Evolutionary conservation across 2,113 vertebrate species (phyloP), one percentile per base, ranked within the genome.

Genomic region (Antennarius striatus): DNA sequence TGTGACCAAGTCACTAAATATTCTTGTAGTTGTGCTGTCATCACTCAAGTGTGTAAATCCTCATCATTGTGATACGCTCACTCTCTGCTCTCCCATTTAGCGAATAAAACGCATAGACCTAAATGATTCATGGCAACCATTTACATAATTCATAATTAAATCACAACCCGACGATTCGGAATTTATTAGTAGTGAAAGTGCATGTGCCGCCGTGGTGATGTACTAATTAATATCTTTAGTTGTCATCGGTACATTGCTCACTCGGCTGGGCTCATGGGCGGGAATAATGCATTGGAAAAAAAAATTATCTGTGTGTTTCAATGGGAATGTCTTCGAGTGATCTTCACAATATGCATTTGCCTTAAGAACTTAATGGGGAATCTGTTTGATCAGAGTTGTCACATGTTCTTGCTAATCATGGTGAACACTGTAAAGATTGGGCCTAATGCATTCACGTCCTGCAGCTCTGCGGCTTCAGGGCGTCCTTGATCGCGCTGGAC

Each of bases 111-210:
- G 88, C 87, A 90, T 86, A 53, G 84, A 62, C 53, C 63, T 86
- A 91, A 95, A 95, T 94, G 89, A 94, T 94, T 94, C 92, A 95
- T 94, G 87, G 88, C 91, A 90, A 81, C 75, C 87, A 90, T 93
- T 94, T 93, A 92, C 91, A 95, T 94, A 95, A 94, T 95, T 93
- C 88, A 94, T 95, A 94, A 95, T 95, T 95, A 95, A 95, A 95
- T 95, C 92, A 93, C 91, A 90, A 91, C 47, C 86, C 86, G 91
- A 93, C 92, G 94, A 86, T 89, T 90, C 90, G 93, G 94, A 95
- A 95, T 94, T 93, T 94, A 95, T 95, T 94, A 92, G 91, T 92
- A 91, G 93, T 95, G 94, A 95, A 95, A 91, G 92, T 89, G 91
- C 90, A 91, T 89, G 91, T 92, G 92, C 92, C 88, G 88, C 84